phyloP scores from a whole-genome alignment of 2,888 invertebrate genomes.

The Zootermopsis nevadensis region DNA sequence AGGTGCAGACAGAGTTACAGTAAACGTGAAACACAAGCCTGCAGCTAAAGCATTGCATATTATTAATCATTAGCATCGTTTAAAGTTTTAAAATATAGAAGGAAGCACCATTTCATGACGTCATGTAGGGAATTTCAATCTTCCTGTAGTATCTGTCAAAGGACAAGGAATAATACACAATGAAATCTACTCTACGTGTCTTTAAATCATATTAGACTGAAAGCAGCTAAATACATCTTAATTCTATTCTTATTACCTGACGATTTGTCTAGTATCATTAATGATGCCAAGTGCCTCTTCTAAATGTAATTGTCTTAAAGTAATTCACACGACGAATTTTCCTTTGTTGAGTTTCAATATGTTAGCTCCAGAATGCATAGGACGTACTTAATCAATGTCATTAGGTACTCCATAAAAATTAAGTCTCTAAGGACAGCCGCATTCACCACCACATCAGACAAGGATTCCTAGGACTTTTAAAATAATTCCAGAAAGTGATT shows the following conservation, averaged over 20 bases:
- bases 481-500: neutral
- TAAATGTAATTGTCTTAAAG: neutral
- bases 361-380: conserved; percentile 2
- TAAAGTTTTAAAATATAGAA: too few relatives aligned
- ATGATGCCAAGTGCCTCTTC: neutral
- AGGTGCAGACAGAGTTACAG: too few relatives aligned
- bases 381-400: conserved; percentile 6
- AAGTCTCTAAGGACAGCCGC: neutral
- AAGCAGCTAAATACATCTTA: neutral
- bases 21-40: too few relatives aligned
- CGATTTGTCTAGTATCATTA: conserved; percentile 2
- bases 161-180: too few relatives aligned
- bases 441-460: neutral
- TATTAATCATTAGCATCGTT: too few relatives aligned
- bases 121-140: too few relatives aligned
- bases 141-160: too few relatives aligned
- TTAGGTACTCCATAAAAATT: neutral
- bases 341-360: neutral
- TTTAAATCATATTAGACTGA: too few relatives aligned
- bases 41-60: too few relatives aligned
- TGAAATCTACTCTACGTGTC: too few relatives aligned
- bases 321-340: neutral
- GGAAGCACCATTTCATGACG: too few relatives aligned
- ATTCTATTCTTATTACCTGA: neutral
- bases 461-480: neutral